Evolutionary conservation across 2,888 invertebrate species (phyloP).

Genomic region (Drosophila trichaetosa): DNA sequence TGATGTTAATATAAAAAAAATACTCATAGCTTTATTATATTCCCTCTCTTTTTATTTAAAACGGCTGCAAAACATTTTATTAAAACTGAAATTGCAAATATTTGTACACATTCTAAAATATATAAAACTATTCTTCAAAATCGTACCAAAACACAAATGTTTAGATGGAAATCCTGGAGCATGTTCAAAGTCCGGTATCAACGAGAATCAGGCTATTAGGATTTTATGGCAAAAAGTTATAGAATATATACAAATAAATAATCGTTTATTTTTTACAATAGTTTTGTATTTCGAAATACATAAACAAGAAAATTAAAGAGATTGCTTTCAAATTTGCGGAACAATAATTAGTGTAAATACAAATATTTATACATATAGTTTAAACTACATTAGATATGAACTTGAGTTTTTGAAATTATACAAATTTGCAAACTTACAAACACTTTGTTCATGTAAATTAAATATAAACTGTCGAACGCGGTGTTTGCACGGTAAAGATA

Average conservation of each 20-base stretch:
- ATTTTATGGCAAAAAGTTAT: conserved; percentile 85
- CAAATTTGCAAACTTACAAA: conserved; percentile 7
- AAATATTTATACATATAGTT: conserved; percentile 43
- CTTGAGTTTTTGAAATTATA: conserved; percentile 46
- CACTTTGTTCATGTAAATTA: conserved; percentile 30
- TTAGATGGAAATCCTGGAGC: conserved; percentile 85
- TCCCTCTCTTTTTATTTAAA: conserved; percentile 58
- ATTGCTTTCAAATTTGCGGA: conserved; percentile 50
- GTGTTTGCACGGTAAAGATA: conserved; percentile 41
- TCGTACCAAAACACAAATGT: conserved; percentile 43
- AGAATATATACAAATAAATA: conserved; percentile 59
- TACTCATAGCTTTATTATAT: conserved; percentile 64
- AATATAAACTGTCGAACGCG: conserved; percentile 12
- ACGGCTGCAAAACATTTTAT: conserved; percentile 52
- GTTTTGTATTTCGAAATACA: conserved; percentile 12
- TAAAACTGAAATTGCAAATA: conserved; percentile 32
- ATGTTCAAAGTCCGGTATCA: conserved; percentile 85
- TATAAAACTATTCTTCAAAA: conserved; percentile 40
- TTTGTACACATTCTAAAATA: conserved; percentile 40
- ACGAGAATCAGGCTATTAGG: conserved; percentile 85
- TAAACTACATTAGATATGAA: conserved; percentile 38
- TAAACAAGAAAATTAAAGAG: conserved; percentile 10
- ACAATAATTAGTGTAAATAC: conserved; percentile 69
- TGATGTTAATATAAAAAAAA: conserved; percentile 32
- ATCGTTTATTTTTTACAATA: conserved; percentile 28